Evolutionary conservation across 2,888 invertebrate genomes (phyloP).

Genomic region (Dendrolimus pini): DNA sequence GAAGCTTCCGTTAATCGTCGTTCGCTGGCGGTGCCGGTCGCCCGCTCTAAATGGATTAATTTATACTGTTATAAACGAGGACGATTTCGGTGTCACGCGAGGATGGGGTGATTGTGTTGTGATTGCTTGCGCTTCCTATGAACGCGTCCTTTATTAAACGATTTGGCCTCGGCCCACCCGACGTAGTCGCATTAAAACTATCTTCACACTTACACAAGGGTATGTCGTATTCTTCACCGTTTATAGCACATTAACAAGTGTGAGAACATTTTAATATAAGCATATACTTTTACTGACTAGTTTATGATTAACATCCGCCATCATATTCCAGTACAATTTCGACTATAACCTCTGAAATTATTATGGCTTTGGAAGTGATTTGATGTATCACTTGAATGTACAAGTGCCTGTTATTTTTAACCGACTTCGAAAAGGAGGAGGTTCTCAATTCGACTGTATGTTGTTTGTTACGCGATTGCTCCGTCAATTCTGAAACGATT

Average conservation of each 20-base stretch:
- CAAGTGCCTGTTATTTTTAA: too few species aligned
- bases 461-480: too few species aligned
- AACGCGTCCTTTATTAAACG: conserved; percentile 62
- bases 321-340: background rate
- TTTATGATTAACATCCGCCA: background rate
- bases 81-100: conserved; percentile 75
- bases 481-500: too few species aligned
- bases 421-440: too few species aligned
- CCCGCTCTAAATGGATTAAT: conserved; percentile 76
- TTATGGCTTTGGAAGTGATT: background rate
- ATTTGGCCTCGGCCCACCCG: conserved; percentile 27
- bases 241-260: background rate
- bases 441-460: too few species aligned
- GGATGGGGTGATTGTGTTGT: conserved; percentile 75
- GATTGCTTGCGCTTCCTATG: conserved; percentile 72
- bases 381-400: too few species aligned
- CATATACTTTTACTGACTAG: background rate
- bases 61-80: conserved; percentile 75
- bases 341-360: background rate
- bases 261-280: background rate
- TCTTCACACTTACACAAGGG: conserved; percentile 9
- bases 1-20: conserved; percentile 77
- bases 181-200: conserved; percentile 13
- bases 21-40: conserved; percentile 65
- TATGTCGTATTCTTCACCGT: conserved; percentile 1